phyloP scores from a whole-genome alignment of 2,113 vertebrate genomes.

The Brachyhypopomus occidentalis region DNA sequence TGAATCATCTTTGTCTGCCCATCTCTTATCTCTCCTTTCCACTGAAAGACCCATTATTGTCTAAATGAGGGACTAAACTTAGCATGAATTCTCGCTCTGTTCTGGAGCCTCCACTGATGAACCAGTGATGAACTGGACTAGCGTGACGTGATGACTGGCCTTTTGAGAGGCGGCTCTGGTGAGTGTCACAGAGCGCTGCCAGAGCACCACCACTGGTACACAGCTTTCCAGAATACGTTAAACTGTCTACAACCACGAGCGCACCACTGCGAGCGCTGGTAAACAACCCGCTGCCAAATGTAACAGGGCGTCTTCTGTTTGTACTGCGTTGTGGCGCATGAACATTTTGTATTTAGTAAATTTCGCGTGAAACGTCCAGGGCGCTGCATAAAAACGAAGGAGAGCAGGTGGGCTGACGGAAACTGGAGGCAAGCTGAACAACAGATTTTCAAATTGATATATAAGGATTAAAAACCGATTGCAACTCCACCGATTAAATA shows the following conservation, averaged over 20 bases:
- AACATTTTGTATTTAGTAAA: conserved; percentile 9
- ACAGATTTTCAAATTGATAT: not conserved
- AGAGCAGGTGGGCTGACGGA: not conserved
- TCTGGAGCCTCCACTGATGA: conserved; percentile 27
- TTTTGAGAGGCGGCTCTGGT: conserved; percentile 38
- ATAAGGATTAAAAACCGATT: too few relatives aligned
- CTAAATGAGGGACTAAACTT: conserved; percentile 61
- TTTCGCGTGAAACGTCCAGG: not conserved
- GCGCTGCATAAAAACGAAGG: not conserved
- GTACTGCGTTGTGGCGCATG: not conserved
- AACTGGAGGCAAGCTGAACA: not conserved
- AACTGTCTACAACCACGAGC: conserved; percentile 1
- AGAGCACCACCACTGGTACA: not conserved
- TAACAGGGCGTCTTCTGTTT: conserved; percentile 1
- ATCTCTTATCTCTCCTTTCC: conserved; percentile 47
- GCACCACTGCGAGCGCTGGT: not conserved
- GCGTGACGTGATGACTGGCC: conserved; percentile 38
- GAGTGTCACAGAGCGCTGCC: not conserved
- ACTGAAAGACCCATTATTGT: conserved; percentile 65
- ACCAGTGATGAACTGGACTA: conserved; percentile 45
- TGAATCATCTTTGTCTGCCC: conserved; percentile 61
- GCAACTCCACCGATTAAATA: too few relatives aligned
- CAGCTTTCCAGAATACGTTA: conserved; percentile 22
- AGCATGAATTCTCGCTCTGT: conserved; percentile 67
- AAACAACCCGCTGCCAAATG: conserved; percentile 3